Evolutionary conservation across 2,113 vertebrate species (phyloP).

Genomic region (Uropsilus gracilis): DNA sequence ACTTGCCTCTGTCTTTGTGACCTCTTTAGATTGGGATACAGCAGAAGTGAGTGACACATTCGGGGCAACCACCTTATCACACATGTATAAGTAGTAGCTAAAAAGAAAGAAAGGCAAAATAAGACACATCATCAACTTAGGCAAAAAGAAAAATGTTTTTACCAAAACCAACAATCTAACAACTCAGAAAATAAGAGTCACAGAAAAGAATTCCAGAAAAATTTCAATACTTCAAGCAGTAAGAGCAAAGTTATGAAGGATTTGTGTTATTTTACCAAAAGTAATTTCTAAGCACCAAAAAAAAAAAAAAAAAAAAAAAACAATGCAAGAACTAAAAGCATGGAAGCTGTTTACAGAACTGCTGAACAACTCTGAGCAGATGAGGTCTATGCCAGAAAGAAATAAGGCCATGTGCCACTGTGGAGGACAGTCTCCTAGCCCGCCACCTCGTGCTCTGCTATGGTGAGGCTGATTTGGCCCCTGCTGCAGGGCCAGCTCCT

Average conservation of each 20-base stretch:
- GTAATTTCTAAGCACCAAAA: slow-evolving; percentile 27
- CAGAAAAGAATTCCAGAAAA: slow-evolving; percentile 32
- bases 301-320: slow-evolving; percentile 44
- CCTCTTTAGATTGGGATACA: slow-evolving; percentile 86
- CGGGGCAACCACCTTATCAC: slow-evolving; percentile 97
- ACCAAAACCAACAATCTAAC: background rate
- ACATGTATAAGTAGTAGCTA: slow-evolving; percentile 98
- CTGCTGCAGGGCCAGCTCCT: background rate
- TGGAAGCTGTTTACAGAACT: background rate
- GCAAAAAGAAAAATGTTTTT: background rate
- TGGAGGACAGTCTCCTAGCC: background rate
- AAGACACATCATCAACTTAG: background rate
- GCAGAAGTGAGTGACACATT: slow-evolving; percentile 92
- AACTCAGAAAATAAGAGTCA: slow-evolving; percentile 44
- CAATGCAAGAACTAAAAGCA: background rate
- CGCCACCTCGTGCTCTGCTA: background rate
- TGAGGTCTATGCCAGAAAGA: background rate
- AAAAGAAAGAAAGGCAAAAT: slow-evolving; percentile 74
- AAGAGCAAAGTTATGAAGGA: slow-evolving; percentile 10
- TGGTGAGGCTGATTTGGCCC: background rate
- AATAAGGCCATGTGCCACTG: background rate
- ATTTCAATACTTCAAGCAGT: background rate
- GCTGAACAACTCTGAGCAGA: background rate
- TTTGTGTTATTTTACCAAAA: slow-evolving; percentile 12
- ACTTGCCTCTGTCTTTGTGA: slow-evolving; percentile 87